Evolutionary conservation across 2,888 invertebrate species (phyloP), one percentile per base, ranked within the genome.

Genomic region (Tineola bisselliella): DNA sequence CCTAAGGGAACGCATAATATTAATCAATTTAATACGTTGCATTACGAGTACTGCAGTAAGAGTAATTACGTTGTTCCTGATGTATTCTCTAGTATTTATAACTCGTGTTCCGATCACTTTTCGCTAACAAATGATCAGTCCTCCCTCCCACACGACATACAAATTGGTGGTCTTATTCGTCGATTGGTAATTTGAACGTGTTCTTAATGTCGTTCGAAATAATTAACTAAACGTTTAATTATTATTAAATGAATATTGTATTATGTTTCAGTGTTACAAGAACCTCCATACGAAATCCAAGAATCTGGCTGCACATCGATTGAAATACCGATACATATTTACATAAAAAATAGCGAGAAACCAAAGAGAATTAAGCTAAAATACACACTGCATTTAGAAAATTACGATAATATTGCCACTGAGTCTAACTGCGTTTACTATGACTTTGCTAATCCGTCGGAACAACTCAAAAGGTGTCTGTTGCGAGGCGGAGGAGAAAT

Each of bases 251-350:
- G n/a, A 44, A 15, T 48, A 2, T 43, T 43, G 4, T 17, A 17
- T 52, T 13, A 2, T 54, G 15, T 60, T 79, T 62, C 82, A 87
- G 86, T 87, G 63, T 75, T 84, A 64, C 86, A 84, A 74, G 87
- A 84, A 75, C 86, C 87, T 68, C 87, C 87, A 64, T 87, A 86
- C 75, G 87, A 87, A 74, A 84, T 87, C 66, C 81, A 84, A 73
- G 87, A 87, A 71, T 84, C 87, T 38, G 86, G 86, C 58, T 80
- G 79, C 69, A 78, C 81, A 19, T 86, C 86, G 19, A 79, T 84
- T 62, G 82, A 84, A 59, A 82, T 87, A 68, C 87, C 87, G 43
- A 86, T 87, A 61, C 78, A 87, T 72, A 82, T 87, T 70, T 83
- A 86, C 74, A 75, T 87, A 69, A 87, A 87, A 69, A 76, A 75